phyloP scores from a whole-genome alignment of 2,797 vertebrate genomes.

The Pseudopleuronectes americanus region DNA sequence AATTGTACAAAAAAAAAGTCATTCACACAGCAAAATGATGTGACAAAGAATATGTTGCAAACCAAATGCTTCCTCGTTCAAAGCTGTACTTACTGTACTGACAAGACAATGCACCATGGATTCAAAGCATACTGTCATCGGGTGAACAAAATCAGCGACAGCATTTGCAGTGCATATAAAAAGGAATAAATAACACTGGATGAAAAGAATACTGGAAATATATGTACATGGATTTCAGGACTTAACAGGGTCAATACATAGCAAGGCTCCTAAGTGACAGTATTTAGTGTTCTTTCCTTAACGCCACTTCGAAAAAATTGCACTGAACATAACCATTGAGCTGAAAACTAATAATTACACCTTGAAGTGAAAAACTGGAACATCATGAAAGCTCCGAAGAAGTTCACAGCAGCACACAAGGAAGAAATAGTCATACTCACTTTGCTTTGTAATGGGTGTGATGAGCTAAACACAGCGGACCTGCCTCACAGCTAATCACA shows the following conservation, averaged over 20 bases:
- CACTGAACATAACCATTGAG: conserved; percentile 4
- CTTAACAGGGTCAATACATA: conserved; percentile 47
- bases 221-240: conserved; percentile 49
- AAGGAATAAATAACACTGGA: conserved; percentile 72
- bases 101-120: conserved; percentile 26
- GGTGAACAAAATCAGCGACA: conserved; percentile 45
- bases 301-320: conserved; percentile 1
- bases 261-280: conserved; percentile 37
- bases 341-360: conserved; percentile 30
- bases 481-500: background rate
- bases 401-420: background rate
- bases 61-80: conserved; percentile 19
- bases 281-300: background rate
- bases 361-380: conserved; percentile 12
- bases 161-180: conserved; percentile 48
- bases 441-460: background rate
- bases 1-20: conserved; percentile 50
- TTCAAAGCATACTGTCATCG: conserved; percentile 43
- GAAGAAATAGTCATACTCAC: background rate
- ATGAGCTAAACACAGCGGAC: background rate
- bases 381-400: conserved; percentile 8
- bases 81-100: conserved; percentile 13
- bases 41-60: conserved; percentile 15
- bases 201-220: conserved; percentile 37
- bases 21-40: conserved; percentile 22